These are phyloP conservation scores for Yponomeuta evonymella DNA, from an alignment of 2,888 invertebrate genomes.

Conservation along the genomic window DNA sequence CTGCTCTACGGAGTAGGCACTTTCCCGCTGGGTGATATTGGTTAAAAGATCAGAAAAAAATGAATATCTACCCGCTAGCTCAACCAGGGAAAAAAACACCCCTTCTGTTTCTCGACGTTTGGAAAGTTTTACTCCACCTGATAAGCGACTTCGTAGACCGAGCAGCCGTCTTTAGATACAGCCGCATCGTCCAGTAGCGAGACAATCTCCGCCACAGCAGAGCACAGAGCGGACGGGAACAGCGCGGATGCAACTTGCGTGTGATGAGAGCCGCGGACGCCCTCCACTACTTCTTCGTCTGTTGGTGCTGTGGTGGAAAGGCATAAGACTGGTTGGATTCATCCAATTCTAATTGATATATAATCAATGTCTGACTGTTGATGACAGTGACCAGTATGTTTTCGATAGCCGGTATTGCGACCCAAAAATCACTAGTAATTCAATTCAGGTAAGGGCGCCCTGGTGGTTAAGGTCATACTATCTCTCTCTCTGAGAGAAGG, in stretches of 20 bases:
- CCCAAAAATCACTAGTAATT: too few relatives aligned
- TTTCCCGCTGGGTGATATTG: too few relatives aligned
- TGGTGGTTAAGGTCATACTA: too few relatives aligned
- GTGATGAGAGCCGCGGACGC: conserved; percentile 85
- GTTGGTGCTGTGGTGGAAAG: conserved; percentile 47
- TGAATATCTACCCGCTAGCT: too few relatives aligned
- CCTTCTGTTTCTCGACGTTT: neutral
- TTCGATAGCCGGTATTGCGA: too few relatives aligned
- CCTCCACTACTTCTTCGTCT: conserved; percentile 80
- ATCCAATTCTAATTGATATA: neutral
- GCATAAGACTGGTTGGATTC: neutral
- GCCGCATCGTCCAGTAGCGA: conserved; percentile 96
- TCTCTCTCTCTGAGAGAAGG: too few relatives aligned
- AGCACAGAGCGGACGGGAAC: conserved; percentile 97
- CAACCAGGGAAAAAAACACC: neutral
- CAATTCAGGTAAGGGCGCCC: too few relatives aligned
- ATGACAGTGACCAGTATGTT: too few relatives aligned
- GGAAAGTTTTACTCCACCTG: conserved; percentile 74
- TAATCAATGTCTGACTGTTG: neutral
- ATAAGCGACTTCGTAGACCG: conserved; percentile 98
- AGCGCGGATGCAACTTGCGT: conserved; percentile 94
- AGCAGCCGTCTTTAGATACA: conserved; percentile 93
- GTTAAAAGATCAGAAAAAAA: too few relatives aligned
- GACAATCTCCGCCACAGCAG: conserved; percentile 96
- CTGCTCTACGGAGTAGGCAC: too few relatives aligned